A percentile compares a stretch with the other conserved stretches of the same genome.
Conservation (phyloP, 2,113 vertebrate species). For the Hippolais icterina region DNA sequence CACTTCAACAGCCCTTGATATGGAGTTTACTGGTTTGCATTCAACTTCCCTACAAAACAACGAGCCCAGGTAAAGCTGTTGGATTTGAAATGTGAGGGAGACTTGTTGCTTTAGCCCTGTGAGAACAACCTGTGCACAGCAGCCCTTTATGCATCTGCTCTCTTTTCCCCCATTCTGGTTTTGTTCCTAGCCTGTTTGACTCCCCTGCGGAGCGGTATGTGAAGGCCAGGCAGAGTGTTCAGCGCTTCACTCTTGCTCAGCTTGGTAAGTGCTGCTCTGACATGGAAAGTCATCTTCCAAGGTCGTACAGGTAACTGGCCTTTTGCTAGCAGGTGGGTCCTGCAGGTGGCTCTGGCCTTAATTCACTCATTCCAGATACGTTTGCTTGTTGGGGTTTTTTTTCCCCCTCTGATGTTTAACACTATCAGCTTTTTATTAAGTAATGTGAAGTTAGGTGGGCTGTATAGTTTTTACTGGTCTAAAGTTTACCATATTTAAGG, state of each 20-base stretch:
- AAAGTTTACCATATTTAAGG: not conserved
- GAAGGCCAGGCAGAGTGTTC: slow-evolving; percentile 64
- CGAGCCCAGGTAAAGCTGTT: slow-evolving; percentile 66
- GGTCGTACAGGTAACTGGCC: not conserved
- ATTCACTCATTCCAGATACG: fast-evolving
- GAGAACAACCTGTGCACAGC: not conserved
- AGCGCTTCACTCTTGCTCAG: slow-evolving; percentile 70
- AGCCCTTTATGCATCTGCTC: fast-evolving
- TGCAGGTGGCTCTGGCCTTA: not conserved
- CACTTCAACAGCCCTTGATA: slow-evolving; percentile 65
- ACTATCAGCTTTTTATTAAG: not conserved
- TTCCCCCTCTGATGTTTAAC: not conserved
- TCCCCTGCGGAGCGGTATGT: slow-evolving; percentile 62
- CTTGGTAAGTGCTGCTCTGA: slow-evolving; percentile 69
- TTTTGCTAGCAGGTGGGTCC: not conserved
- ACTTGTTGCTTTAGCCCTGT: not conserved
- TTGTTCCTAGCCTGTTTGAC: slow-evolving; percentile 70
- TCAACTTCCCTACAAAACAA: not conserved
- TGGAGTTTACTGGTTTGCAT: slow-evolving; percentile 74
- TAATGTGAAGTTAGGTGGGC: not conserved
- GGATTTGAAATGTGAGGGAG: fast-evolving
- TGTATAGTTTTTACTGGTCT: not conserved
- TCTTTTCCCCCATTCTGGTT: not conserved
- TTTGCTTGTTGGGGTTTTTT: not conserved
- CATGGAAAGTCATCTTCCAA: fast-evolving